Conservation (phyloP, 2,888 invertebrate species). For the Leptodirus hochenwartii region DNA sequence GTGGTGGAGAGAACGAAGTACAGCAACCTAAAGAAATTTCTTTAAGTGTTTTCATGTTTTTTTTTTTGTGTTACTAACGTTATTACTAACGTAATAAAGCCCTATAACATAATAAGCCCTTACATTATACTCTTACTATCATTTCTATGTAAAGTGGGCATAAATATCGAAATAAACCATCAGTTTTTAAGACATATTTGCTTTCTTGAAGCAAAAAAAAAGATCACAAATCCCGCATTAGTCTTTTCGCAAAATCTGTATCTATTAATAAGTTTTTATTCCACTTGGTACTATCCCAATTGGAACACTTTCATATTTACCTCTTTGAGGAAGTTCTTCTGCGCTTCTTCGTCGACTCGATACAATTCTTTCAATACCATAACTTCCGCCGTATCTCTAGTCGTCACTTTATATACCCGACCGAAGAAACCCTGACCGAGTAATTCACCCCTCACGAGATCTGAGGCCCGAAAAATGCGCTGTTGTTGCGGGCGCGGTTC, state of each 20-base stretch:
- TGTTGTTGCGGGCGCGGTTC: slow-evolving; percentile 40
- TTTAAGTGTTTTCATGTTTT: no score
- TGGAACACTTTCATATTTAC: slow-evolving; percentile 22
- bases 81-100: no score
- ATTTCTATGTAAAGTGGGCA: no score
- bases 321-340: slow-evolving; percentile 87
- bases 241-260: no score
- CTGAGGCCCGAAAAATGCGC: slow-evolving; percentile 77
- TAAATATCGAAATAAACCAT: no score
- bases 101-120: no score
- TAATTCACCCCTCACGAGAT: slow-evolving; percentile 74
- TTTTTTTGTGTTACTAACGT: not conserved
- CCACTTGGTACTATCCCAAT: no score
- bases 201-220: no score
- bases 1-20: slow-evolving; percentile 73
- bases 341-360: slow-evolving; percentile 85
- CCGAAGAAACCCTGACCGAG: slow-evolving; percentile 91
- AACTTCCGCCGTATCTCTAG: slow-evolving; percentile 75
- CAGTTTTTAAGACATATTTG: no score
- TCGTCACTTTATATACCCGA: slow-evolving; percentile 80
- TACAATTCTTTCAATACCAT: slow-evolving; percentile 90
- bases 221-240: no score
- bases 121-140: no score
- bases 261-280: no score
- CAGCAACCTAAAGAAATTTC: slow-evolving; percentile 54